Evolutionary conservation across 2,113 vertebrate genomes (phyloP).

Genomic region (Hystrix cristata): DNA sequence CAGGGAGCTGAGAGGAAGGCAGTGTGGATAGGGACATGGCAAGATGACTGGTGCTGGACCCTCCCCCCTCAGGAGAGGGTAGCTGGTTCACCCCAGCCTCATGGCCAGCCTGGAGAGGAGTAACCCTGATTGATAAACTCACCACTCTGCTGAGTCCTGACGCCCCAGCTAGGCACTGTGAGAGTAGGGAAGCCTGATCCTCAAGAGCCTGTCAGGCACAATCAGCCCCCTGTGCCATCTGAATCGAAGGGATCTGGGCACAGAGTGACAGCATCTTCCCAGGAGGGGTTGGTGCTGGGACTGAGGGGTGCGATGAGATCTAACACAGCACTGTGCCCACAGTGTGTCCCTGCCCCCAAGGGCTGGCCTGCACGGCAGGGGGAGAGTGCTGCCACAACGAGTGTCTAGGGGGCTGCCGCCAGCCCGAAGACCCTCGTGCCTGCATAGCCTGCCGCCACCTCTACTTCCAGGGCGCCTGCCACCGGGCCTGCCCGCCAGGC

Average conservation of each 20-base stretch:
- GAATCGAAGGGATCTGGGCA: not conserved
- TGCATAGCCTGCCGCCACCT: constrained; percentile 90
- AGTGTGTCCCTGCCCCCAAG: constrained; percentile 87
- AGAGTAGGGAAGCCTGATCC: not conserved
- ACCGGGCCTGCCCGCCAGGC: constrained; percentile 86
- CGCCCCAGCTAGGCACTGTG: not conserved
- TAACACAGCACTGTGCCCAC: constrained; percentile 28
- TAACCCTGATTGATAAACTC: constrained; percentile 45
- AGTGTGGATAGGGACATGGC: not conserved
- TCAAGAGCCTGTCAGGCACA: not conserved
- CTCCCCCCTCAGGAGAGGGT: not conserved
- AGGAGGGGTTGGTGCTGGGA: not conserved
- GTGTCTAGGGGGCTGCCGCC: constrained; percentile 89
- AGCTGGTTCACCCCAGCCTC: constrained; percentile 42
- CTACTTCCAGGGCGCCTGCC: constrained; percentile 89
- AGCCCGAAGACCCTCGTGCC: constrained; percentile 80
- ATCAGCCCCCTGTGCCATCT: not conserved
- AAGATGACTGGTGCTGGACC: too few species aligned
- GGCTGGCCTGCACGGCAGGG: constrained; percentile 79
- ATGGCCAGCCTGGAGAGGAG: constrained; percentile 24
- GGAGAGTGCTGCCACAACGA: constrained; percentile 90
- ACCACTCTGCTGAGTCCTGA: not conserved
- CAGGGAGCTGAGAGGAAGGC: not conserved
- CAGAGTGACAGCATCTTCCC: not conserved
- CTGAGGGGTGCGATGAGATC: not conserved